Conservation (phyloP, 1,140 invertebrate genomes). For the Laupala kohalensis region DNA sequence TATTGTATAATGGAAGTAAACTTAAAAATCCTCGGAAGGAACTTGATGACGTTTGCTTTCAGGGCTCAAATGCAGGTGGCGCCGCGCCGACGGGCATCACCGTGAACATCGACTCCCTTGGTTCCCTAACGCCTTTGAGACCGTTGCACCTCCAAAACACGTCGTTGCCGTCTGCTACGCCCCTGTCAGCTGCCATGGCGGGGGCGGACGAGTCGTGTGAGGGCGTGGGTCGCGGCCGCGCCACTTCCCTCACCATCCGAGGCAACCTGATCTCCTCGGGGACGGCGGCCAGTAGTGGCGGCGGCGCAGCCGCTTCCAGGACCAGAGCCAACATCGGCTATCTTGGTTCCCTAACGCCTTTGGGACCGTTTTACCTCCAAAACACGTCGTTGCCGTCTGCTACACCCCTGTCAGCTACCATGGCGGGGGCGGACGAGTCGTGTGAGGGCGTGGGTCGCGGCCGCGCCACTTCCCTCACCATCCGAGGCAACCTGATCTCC, state of each 20-base stretch:
- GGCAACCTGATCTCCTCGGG: slow-evolving; percentile 2
- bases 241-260: not conserved
- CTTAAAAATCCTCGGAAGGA: too few species aligned
- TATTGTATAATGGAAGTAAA: too few species aligned
- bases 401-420: not conserved
- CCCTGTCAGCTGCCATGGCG: not conserved
- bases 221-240: not conserved
- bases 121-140: slow-evolving; percentile 31
- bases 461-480: not conserved
- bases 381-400: not conserved
- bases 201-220: not conserved
- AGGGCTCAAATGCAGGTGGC: too few species aligned
- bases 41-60: too few species aligned
- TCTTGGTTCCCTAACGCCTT: slow-evolving; percentile 30
- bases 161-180: not conserved
- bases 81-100: slow-evolving; percentile 30
- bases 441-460: not conserved
- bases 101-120: slow-evolving; percentile 33
- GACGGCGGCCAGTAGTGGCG: not conserved
- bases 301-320: slow-evolving; percentile 24
- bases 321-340: slow-evolving; percentile 34
- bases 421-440: not conserved
- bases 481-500: not conserved
- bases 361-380: slow-evolving; percentile 30
- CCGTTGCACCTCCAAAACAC: slow-evolving; percentile 27